A percentile compares a stretch with the other conserved stretches of the same genome.
Evolutionary conservation across 2,113 vertebrate species (phyloP).

Genomic region (Lutjanus erythropterus): DNA sequence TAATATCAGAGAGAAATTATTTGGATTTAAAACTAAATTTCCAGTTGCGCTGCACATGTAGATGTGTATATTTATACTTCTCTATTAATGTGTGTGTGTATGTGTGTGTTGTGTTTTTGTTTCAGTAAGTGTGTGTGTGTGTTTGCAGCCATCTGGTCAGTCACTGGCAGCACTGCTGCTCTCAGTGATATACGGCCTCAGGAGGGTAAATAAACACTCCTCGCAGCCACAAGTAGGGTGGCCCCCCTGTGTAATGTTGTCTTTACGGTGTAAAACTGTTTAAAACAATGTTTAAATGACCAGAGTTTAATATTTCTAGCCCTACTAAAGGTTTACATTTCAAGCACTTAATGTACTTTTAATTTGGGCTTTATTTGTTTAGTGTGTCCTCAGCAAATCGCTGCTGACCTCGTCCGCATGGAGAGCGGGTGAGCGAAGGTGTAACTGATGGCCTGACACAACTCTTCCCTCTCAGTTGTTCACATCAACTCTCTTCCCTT

Average conservation of each 20-base stretch:
- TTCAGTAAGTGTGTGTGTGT: conserved; percentile 37
- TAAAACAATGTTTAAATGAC: conserved; percentile 80
- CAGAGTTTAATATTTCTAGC: conserved; percentile 72
- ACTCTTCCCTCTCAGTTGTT: conserved; percentile 7
- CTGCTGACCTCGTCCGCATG: conserved; percentile 55
- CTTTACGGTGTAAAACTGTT: conserved; percentile 81
- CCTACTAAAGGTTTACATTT: conserved; percentile 77
- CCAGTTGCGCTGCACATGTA: neutral
- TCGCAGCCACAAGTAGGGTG: conserved; percentile 62
- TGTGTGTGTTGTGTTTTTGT: conserved; percentile 7
- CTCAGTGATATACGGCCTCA: conserved; percentile 70
- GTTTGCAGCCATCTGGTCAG: conserved; percentile 69
- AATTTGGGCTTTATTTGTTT: conserved; percentile 80
- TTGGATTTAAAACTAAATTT: neutral
- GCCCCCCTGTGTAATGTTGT: conserved; percentile 75
- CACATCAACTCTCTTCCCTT: conserved; percentile 3
- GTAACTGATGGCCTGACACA: conserved; percentile 55
- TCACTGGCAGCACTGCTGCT: conserved; percentile 28
- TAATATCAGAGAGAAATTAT: neutral
- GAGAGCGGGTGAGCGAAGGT: conserved; percentile 8
- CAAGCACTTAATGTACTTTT: conserved; percentile 78
- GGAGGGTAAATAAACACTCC: conserved; percentile 82
- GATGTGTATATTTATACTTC: conserved; percentile 24
- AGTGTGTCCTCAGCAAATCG: conserved; percentile 70
- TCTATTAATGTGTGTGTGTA: conserved; percentile 2